These are phyloP conservation scores for Drosophila austrosaltans DNA, from an alignment of 2,888 invertebrate species.

Conservation along the genomic window DNA sequence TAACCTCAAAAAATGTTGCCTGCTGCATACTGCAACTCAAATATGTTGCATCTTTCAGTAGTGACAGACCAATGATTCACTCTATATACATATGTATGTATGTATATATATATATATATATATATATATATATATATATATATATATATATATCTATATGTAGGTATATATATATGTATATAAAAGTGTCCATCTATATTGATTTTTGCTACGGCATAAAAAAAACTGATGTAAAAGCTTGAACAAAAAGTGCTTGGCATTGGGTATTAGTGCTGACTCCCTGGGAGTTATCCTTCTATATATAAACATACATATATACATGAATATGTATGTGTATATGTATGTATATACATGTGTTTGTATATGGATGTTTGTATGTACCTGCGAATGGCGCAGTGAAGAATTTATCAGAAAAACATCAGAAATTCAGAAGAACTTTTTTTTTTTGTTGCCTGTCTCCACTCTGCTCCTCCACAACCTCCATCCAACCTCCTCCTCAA, in stretches of 20 bases:
- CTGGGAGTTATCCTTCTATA: slow-evolving; percentile 31
- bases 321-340: neutral
- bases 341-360: neutral
- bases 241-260: slow-evolving; percentile 42
- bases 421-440: slow-evolving; percentile 79
- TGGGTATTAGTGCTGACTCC: slow-evolving; percentile 31
- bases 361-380: neutral
- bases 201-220: slow-evolving; percentile 59
- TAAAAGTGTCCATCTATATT: slow-evolving; percentile 65
- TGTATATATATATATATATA: neutral
- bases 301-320: slow-evolving; percentile 13
- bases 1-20: slow-evolving; percentile 1
- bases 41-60: slow-evolving; percentile 22
- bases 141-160: slow-evolving; percentile 7
- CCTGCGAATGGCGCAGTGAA: slow-evolving; percentile 49
- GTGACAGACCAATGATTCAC: slow-evolving; percentile 19
- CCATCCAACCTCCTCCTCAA: slow-evolving; percentile 26
- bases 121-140: slow-evolving; percentile 15
- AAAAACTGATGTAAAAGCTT: slow-evolving; percentile 63
- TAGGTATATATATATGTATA: slow-evolving; percentile 27
- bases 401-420: slow-evolving; percentile 82
- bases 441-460: slow-evolving; percentile 15
- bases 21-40: slow-evolving; percentile 1
- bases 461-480: neutral
- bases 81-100: neutral